Evolutionary conservation across 2,113 vertebrate species (phyloP).

Genomic region (Etheostoma cragini): DNA sequence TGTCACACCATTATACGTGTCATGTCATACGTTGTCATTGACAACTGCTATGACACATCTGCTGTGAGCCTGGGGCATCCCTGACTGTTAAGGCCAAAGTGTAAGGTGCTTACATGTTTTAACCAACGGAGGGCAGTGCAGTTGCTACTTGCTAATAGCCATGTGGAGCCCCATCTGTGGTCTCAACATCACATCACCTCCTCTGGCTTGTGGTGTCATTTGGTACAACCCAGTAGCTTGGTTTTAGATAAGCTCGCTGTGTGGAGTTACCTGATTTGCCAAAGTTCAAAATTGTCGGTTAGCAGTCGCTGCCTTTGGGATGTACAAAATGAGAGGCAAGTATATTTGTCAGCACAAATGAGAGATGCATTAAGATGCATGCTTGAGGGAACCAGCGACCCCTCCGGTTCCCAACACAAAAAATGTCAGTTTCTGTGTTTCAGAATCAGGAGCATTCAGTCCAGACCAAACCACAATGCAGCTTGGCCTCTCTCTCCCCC

Average conservation of each 20-base stretch:
- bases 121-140: constrained; percentile 11
- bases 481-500: constrained; percentile 9
- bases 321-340: constrained; percentile 28
- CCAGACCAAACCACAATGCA: background rate
- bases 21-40: background rate
- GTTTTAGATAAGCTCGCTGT: background rate
- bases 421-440: constrained; percentile 10
- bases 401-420: too few species aligned
- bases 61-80: background rate
- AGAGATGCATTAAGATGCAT: too few species aligned
- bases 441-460: background rate
- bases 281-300: background rate
- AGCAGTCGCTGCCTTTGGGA: background rate
- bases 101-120: background rate
- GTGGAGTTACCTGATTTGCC: background rate
- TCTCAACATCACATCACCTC: background rate
- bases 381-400: background rate
- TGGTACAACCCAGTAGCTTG: background rate
- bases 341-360: constrained; percentile 40
- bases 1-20: background rate
- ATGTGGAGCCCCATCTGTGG: background rate
- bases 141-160: background rate
- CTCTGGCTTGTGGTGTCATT: background rate
- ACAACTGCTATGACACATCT: background rate
- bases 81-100: background rate